Evolutionary conservation across 2,888 invertebrate genomes (phyloP).

Genomic region (Incurvaria masculella): DNA sequence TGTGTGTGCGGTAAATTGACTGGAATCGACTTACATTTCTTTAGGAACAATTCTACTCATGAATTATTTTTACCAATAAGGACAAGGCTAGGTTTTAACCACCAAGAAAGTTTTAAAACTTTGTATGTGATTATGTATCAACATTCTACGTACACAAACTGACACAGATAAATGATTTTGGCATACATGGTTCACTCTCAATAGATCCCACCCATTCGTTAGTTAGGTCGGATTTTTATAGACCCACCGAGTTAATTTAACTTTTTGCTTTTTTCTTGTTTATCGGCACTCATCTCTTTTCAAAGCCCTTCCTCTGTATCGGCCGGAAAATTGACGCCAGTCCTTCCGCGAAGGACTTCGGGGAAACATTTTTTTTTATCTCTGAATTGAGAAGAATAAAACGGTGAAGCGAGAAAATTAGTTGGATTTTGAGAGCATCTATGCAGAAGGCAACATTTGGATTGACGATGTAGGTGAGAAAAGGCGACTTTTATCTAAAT

Average conservation of each 20-base stretch:
- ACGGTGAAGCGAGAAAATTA: too few species aligned
- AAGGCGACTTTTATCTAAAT: too few species aligned
- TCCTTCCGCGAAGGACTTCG: slow-evolving; percentile 18
- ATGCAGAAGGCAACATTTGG: too few species aligned
- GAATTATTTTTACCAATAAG: too few species aligned
- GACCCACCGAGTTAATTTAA: slow-evolving; percentile 49
- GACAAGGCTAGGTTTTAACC: too few species aligned
- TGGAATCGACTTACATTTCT: too few species aligned
- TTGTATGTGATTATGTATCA: slow-evolving; percentile 10
- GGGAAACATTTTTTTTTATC: neutral
- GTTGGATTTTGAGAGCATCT: too few species aligned
- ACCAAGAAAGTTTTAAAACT: neutral
- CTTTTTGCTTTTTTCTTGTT: slow-evolving; percentile 44
- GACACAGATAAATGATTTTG: slow-evolving; percentile 19
- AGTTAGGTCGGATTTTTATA: slow-evolving; percentile 25
- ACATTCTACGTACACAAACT: slow-evolving; percentile 21
- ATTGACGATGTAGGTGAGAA: too few species aligned
- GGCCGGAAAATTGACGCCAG: slow-evolving; percentile 40
- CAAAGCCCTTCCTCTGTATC: slow-evolving; percentile 35
- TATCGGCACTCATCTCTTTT: slow-evolving; percentile 42
- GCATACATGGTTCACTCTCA: neutral
- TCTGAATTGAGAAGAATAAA: too few species aligned
- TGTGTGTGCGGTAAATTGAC: too few species aligned
- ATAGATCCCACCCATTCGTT: neutral
- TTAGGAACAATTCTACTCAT: too few species aligned